These are phyloP conservation scores for Drosophila sturtevanti DNA, from an alignment of 1,140 invertebrate genomes.

Conservation along the genomic window DNA sequence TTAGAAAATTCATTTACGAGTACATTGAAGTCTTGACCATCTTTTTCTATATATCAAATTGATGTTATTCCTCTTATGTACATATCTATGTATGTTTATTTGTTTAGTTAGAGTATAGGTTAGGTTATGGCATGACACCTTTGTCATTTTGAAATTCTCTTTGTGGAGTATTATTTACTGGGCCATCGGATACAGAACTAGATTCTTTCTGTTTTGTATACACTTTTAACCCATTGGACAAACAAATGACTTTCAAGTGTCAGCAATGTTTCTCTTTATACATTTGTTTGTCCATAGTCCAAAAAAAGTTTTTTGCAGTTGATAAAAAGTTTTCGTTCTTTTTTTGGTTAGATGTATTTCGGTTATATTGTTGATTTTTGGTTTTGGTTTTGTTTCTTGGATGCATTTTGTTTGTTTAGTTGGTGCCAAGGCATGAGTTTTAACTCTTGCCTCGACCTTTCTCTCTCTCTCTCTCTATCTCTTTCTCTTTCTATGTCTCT, in stretches of 20 bases:
- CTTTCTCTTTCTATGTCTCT: not conserved
- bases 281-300: conserved; percentile 14
- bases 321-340: conserved; percentile 44
- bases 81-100: too few relatives aligned
- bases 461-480: too few relatives aligned
- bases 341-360: not conserved
- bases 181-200: not conserved
- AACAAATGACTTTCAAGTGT: conserved; percentile 47
- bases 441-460: not conserved
- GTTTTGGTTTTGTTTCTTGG: conserved; percentile 19
- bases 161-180: not conserved
- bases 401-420: conserved; percentile 40
- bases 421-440: conserved; percentile 29
- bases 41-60: too few relatives aligned
- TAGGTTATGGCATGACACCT: too few relatives aligned
- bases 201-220: not conserved
- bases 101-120: too few relatives aligned
- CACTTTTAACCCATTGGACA: conserved; percentile 18
- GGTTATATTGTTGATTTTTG: conserved; percentile 4
- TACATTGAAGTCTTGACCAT: too few relatives aligned
- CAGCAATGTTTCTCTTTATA: conserved; percentile 35
- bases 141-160: not conserved
- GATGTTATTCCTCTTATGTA: too few relatives aligned
- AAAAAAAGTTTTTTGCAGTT: conserved; percentile 14
- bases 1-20: too few relatives aligned